A percentile compares a stretch with the other conserved stretches of the same genome.
Conservation (phyloP, 1,140 invertebrate genomes). For the Drosophila ironensis region DNA sequence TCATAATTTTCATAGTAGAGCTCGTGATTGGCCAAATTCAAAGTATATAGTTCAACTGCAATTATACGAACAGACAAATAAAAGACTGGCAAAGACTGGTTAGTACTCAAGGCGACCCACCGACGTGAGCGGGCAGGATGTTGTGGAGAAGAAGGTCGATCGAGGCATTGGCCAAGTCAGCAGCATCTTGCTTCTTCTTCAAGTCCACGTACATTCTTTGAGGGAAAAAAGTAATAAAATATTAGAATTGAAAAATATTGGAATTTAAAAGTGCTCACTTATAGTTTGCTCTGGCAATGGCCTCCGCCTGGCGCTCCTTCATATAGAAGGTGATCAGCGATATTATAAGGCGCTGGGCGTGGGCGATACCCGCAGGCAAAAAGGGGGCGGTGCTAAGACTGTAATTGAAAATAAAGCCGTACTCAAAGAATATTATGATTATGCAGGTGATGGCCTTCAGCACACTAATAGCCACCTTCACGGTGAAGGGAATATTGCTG, state of each 20-base stretch:
- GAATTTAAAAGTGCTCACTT: slow-evolving; percentile 52
- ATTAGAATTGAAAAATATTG: background rate
- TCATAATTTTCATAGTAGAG: slow-evolving; percentile 92
- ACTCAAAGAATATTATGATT: slow-evolving; percentile 85
- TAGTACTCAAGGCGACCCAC: slow-evolving; percentile 83
- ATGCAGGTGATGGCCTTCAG: slow-evolving; percentile 86
- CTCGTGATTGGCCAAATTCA: slow-evolving; percentile 87
- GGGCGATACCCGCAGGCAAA: slow-evolving; percentile 85
- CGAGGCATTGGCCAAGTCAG: slow-evolving; percentile 88
- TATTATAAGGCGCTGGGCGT: slow-evolving; percentile 87
- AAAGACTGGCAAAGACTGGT: too few species aligned
- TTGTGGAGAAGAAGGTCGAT: slow-evolving; percentile 92
- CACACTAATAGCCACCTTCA: slow-evolving; percentile 89
- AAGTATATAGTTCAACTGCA: slow-evolving; percentile 84
- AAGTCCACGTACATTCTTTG: slow-evolving; percentile 84
- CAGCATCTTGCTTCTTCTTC: slow-evolving; percentile 89
- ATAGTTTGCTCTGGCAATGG: slow-evolving; percentile 90
- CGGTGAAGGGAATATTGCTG: slow-evolving; percentile 90
- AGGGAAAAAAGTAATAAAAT: background rate
- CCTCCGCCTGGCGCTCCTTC: slow-evolving; percentile 93
- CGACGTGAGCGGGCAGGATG: slow-evolving; percentile 92
- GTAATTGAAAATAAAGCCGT: slow-evolving; percentile 83
- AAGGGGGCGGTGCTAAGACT: slow-evolving; percentile 86
- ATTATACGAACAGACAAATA: background rate
- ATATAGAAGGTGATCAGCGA: slow-evolving; percentile 88